A percentile compares a stretch with the other conserved stretches of the same genome.
Evolutionary conservation across 2,888 invertebrate species (phyloP).

Genomic region (Amphimallon solstitiale): DNA sequence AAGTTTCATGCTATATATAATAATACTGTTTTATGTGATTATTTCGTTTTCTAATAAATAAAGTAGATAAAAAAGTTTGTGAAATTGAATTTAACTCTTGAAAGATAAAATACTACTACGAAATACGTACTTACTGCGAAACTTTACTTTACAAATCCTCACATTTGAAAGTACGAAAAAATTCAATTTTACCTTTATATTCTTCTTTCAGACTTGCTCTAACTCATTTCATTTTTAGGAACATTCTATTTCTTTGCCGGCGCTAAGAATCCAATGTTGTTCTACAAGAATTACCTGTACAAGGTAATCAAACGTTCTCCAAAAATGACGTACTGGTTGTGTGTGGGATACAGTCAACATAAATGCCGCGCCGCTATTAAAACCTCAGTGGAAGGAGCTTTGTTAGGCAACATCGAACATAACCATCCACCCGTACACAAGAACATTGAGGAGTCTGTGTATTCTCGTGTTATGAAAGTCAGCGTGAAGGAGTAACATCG

Average conservation of each 20-base stretch:
- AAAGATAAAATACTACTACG: too few species aligned
- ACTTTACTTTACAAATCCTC: too few species aligned
- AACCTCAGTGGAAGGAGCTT: conserved; percentile 43
- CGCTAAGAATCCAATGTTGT: conserved; percentile 47
- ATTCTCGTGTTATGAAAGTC: conserved; percentile 6
- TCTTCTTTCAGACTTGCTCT: neutral
- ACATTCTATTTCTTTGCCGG: conserved; percentile 44
- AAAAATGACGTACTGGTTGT: conserved; percentile 50
- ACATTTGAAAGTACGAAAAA: too few species aligned
- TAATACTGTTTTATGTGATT: too few species aligned
- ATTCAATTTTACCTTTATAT: too few species aligned
- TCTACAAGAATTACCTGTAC: conserved; percentile 47
- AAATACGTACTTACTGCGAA: too few species aligned
- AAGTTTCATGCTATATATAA: too few species aligned
- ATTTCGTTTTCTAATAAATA: too few species aligned
- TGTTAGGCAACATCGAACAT: neutral
- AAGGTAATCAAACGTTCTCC: conserved; percentile 43
- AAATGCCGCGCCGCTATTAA: conserved; percentile 51
- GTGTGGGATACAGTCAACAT: conserved; percentile 47
- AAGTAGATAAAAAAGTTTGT: too few species aligned
- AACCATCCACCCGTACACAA: neutral
- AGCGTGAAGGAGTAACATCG: neutral
- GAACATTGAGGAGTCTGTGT: neutral
- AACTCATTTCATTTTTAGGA: conserved; percentile 32
- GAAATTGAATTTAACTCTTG: too few species aligned